Base-by-base conservation (phyloP, 2,113 vertebrate species). In the Paratilapia polleni region DNA sequence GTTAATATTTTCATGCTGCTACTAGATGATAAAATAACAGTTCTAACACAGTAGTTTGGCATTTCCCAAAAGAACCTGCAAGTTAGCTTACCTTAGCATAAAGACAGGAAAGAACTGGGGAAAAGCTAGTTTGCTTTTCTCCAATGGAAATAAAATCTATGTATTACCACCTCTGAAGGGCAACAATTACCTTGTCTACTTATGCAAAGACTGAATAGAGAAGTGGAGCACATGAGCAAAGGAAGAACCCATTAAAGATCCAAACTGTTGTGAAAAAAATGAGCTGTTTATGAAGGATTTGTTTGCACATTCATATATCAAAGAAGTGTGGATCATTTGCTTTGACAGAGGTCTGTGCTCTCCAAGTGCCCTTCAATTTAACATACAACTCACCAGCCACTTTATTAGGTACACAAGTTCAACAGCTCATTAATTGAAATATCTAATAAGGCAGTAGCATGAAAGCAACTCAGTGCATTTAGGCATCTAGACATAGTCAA, bases 161-260 rank as follows among this genome's bases (percentile, higher is more conserved):
- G 22, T 68, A 41, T 68, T 41, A 68, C 64, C 9, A 68, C 41
- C 22, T 49, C 41, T 68, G 49, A 68, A 28, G 64, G 41, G 64
- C 22, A 9, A 1, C 26, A 28, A 47, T 49, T 49, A 49, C 64
- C 41, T 28, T 68, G 9, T 22, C 64, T 7, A 24, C 47, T 68
- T 68, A 19, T 49, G 64, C 26, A 49, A 66, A 66, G 38, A 43
- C 38, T 31, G 43, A n/a, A 13, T 38, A 66, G 63, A 1, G 8
- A 66, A 68, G 41, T 49, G 64, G 41, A 70, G 47, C 64, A 70
- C 41, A 68, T 68, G 64, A n/a, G 64, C 64, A 47, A 15, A 68
- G 19, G 22, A 68, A 47, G 22, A 28, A 49, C 41, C 22, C 26
- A 28, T 28, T 70, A 70, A 70, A 28, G 22, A 70, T 70, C 41